These are phyloP conservation scores for Telmatherina bonti DNA, from an alignment of 2,797 vertebrate genomes.

Conservation along the genomic window DNA sequence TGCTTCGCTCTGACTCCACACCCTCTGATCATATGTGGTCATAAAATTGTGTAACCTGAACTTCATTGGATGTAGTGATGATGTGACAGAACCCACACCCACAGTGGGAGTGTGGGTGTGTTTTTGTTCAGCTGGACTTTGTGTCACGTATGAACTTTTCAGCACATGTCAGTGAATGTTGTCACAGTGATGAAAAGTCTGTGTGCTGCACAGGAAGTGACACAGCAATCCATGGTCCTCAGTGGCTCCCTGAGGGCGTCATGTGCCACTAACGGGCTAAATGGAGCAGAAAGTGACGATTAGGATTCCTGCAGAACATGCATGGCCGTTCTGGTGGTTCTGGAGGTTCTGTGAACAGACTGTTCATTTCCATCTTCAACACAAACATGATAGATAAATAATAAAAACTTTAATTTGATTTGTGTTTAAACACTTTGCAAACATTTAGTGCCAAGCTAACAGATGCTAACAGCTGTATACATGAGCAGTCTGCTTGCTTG, in stretches of 20 bases:
- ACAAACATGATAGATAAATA: too few relatives aligned
- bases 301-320: background rate
- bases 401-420: too few relatives aligned
- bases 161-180: background rate
- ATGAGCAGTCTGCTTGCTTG: too few relatives aligned
- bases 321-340: background rate
- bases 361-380: too few relatives aligned
- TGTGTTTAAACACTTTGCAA: too few relatives aligned
- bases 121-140: background rate
- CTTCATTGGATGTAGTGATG: too few relatives aligned
- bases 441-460: background rate
- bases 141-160: background rate
- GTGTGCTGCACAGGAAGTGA: background rate
- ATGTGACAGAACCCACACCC: too few relatives aligned
- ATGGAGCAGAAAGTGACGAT: background rate
- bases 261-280: conserved; percentile 23
- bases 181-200: background rate
- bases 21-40: too few relatives aligned
- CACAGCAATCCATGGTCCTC: conserved; percentile 20
- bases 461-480: background rate
- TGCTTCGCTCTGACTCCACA: too few relatives aligned
- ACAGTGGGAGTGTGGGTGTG: too few relatives aligned
- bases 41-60: too few relatives aligned
- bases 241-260: conserved; percentile 37
- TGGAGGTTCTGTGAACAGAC: background rate